Evolutionary conservation across 1,140 invertebrate genomes (phyloP).

Genomic region (Diorhabda carinulata): DNA sequence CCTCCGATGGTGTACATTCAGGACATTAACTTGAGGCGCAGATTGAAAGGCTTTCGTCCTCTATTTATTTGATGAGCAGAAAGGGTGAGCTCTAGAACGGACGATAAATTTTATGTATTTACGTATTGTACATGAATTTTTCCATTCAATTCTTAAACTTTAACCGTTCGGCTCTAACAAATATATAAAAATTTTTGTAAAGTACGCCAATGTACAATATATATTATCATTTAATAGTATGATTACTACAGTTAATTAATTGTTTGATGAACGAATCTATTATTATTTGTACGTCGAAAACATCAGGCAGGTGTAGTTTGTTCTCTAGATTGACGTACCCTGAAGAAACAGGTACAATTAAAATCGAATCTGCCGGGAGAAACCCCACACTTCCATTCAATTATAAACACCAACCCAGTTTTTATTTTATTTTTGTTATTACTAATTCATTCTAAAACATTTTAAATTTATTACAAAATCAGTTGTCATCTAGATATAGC

Average conservation of each 20-base stretch:
- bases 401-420: background rate
- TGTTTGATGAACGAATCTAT: background rate
- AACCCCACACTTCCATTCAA: background rate
- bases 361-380: background rate
- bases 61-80: background rate
- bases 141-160: too few species aligned
- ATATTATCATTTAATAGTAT: background rate
- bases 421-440: background rate
- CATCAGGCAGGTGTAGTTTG: background rate
- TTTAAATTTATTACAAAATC: too few species aligned
- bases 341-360: background rate
- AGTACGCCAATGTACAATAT: too few species aligned
- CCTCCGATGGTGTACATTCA: conserved; percentile 15
- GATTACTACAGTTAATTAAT: background rate
- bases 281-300: background rate
- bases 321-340: conserved; percentile 1
- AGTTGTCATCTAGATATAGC: too few species aligned
- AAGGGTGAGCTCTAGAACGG: too few species aligned
- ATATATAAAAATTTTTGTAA: too few species aligned
- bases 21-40: conserved; percentile 13
- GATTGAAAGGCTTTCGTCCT: conserved; percentile 10
- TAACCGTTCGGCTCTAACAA: too few species aligned
- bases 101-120: too few species aligned
- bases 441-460: too few species aligned
- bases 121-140: too few species aligned